Evolutionary conservation across 1,140 invertebrate species (phyloP).

Genomic region (Lamellibrachia luymesi): DNA sequence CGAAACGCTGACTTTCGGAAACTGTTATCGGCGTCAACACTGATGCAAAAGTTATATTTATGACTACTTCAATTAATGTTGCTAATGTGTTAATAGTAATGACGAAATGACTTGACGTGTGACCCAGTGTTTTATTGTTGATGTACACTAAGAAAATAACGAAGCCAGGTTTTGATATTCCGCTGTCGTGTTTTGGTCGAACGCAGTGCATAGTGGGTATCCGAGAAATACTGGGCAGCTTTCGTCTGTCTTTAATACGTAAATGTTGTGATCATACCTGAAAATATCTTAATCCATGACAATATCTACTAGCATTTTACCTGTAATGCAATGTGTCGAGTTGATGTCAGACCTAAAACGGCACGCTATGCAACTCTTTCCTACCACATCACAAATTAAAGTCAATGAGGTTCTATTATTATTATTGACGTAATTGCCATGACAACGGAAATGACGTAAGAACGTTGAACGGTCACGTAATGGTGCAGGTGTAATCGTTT

Average conservation of each 20-base stretch:
- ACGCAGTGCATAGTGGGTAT: neutral
- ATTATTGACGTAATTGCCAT: neutral
- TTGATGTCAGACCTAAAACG: neutral
- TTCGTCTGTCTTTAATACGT: neutral
- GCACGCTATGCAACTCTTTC: neutral
- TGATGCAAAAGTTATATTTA: neutral
- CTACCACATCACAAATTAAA: neutral
- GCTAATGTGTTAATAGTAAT: neutral
- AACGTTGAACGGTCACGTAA: neutral
- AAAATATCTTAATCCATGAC: neutral
- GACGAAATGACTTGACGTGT: neutral
- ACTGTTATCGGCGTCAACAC: neutral
- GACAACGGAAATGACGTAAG: neutral
- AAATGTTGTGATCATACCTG: neutral
- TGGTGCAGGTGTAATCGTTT: neutral
- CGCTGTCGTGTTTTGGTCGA: no score
- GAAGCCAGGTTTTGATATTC: neutral
- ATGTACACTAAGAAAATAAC: neutral
- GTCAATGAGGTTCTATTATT: neutral
- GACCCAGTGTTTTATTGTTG: neutral
- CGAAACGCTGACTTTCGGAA: neutral
- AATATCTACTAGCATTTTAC: neutral
- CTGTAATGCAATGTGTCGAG: neutral
- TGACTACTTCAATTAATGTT: neutral
- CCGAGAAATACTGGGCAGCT: neutral